Conservation (phyloP, 2,888 invertebrate species). For the Tipula lateralis region DNA sequence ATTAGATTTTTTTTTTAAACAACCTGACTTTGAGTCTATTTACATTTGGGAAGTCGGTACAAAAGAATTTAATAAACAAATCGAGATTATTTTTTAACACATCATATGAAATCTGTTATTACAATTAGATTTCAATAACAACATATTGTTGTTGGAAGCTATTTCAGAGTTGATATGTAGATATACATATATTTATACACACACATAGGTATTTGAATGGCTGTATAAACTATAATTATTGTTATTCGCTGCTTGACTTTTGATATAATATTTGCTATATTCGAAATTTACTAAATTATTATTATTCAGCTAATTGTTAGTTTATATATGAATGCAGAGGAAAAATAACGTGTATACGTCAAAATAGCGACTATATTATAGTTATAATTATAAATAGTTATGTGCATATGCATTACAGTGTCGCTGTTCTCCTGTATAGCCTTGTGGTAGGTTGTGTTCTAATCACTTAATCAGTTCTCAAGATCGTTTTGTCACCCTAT, state of each 20-base stretch:
- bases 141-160: neutral
- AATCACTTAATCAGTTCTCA: neutral
- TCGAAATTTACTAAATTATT: conserved; percentile 1
- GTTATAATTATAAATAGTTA: neutral
- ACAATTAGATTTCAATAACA: neutral
- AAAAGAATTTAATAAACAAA: neutral
- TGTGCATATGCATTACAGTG: neutral
- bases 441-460: neutral
- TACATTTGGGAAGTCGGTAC: neutral
- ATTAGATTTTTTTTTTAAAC: neutral
- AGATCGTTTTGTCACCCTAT: neutral
- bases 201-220: neutral
- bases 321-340: neutral
- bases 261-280: neutral
- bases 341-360: neutral
- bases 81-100: neutral
- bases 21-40: neutral
- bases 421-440: neutral
- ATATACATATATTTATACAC: neutral
- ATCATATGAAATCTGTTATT: neutral
- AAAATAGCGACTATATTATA: neutral
- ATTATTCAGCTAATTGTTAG: conserved; percentile 11
- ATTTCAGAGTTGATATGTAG: neutral
- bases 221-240: neutral
- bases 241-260: neutral